Conservation (phyloP, 2,797 vertebrate genomes). For the Austrolebias charrua region DNA sequence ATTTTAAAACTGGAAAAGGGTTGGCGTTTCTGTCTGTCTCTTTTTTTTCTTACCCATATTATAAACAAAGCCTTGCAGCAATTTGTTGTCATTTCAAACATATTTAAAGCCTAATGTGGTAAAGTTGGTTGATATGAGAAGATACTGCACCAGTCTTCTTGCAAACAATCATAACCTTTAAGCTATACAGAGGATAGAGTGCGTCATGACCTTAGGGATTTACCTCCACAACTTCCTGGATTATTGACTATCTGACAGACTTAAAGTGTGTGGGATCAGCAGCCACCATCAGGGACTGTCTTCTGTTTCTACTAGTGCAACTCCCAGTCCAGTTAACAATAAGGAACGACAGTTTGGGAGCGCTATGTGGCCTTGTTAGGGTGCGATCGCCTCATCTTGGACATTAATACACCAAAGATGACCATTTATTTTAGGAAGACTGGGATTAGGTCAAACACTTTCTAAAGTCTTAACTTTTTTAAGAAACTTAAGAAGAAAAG, state of each 20-base stretch:
- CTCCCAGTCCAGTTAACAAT: neutral
- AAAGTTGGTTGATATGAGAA: too few species aligned
- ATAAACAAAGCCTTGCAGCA: too few species aligned
- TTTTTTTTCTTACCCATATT: too few species aligned
- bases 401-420: neutral
- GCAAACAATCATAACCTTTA: too few species aligned
- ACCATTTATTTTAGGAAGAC: neutral
- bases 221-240: slow-evolving; percentile 4
- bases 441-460: neutral
- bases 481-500: too few species aligned
- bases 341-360: neutral
- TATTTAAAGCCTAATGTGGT: too few species aligned
- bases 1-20: too few species aligned
- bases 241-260: slow-evolving; percentile 16
- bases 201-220: neutral
- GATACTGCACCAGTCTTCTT: too few species aligned
- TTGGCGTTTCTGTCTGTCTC: too few species aligned
- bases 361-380: neutral
- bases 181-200: neutral
- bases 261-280: neutral
- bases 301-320: slow-evolving; percentile 1
- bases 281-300: neutral
- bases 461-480: neutral
- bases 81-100: too few species aligned
- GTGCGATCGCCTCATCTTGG: neutral